These are phyloP conservation scores for Geodia barretti DNA, from an alignment of 37 sponge, comb jelly and placozoan genomes.

Conservation along the genomic window DNA sequence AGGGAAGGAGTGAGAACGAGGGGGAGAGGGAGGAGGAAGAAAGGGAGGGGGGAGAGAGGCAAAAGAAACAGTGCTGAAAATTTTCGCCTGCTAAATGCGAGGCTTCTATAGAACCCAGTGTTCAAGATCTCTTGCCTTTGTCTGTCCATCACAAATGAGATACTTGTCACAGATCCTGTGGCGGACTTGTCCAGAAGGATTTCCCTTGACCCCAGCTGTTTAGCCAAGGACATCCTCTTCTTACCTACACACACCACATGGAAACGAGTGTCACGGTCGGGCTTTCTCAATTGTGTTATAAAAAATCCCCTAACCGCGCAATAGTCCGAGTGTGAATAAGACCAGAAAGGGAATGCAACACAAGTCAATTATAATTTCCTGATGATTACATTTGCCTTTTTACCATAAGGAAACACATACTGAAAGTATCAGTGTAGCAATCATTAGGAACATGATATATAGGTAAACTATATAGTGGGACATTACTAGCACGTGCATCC, in stretches of 20 bases:
- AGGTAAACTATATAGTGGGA: no score
- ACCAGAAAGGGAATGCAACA: no score
- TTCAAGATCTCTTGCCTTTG: background rate
- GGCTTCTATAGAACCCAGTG: background rate
- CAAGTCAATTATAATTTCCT: no score
- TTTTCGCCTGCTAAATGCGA: background rate
- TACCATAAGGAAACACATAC: no score
- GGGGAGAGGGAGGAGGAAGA: background rate
- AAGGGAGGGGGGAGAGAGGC: background rate
- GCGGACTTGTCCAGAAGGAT: background rate
- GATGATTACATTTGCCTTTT: no score
- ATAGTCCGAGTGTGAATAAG: no score
- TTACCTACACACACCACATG: background rate
- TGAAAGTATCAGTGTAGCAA: no score
- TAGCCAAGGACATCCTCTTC: background rate
- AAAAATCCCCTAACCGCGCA: no score
- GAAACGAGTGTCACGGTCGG: background rate
- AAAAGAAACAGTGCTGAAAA: background rate
- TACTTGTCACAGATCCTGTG: background rate
- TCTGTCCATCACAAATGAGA: background rate
- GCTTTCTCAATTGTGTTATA: no score
- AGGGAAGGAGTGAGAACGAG: slow-evolving; percentile 4
- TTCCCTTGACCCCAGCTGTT: background rate
- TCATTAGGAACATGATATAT: no score
- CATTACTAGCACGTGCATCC: no score